Evolutionary conservation across 2,797 vertebrate genomes (phyloP), one percentile per base, ranked within the genome.

Genomic region (Eospalax fontanierii): DNA sequence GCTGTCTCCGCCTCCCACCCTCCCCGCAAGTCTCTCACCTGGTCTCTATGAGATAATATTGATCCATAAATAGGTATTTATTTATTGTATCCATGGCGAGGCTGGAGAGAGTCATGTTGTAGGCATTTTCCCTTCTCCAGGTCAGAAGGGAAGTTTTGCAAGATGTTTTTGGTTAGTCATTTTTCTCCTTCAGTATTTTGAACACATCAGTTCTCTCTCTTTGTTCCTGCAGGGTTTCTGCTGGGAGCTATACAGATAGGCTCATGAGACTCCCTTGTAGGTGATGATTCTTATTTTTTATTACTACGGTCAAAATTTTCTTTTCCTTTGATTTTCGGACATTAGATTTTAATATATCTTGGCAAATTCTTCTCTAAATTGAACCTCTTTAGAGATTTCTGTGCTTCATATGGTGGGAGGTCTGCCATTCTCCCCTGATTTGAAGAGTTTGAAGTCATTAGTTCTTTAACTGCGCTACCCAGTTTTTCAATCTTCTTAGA

Each of bases 251-350:
- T 38, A n/a, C 8, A 73, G 18, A 66, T 66, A 26, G 19, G 6
- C 22, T 86, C 24, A 3, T 70, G 50, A 19, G 40, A 9, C 11
- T 50, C 33, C 65, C 10, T 46, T 43, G 57, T 28, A 54, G 11
- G 21, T 35, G 8, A 38, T 50, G 11, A 70, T 28, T 66, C 6
- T 85, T n/a, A 46, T 26, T 70, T 76, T 38, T 50, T 79, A 11
- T 35, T 63, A 15, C 16, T 89, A 16, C 6, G 89, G 61, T 81
- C 35, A 70, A 65, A 65, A 70, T 2, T 38, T 66, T 76, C 70
- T 84, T 65, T 43, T 2, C 59, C 28, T 89, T 75, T 93, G 28
- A 75, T 81, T 89, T 95, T 89, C 46, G 21, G 43, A 18, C 59
- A 33, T 70, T 93, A 84, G 7, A 80, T 63, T 91, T 43, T 61